Evolutionary conservation across 2,797 vertebrate genomes (phyloP).

Genomic region (Bryconaethiops microstoma): DNA sequence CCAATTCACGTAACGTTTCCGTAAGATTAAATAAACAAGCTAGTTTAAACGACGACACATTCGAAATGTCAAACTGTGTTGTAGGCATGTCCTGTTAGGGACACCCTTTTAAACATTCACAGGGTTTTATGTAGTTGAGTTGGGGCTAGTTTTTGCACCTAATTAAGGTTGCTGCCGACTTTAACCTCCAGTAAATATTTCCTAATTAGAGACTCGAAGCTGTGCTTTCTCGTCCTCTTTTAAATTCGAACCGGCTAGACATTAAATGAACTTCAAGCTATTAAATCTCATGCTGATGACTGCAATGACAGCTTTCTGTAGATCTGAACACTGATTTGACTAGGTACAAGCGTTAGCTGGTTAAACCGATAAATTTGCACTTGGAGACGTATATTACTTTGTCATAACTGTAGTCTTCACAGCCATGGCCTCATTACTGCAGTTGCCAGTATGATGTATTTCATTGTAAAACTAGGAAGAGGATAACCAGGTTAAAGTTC

Average conservation of each 20-base stretch:
- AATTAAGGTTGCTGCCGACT: slow-evolving; percentile 32
- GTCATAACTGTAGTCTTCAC: not conserved
- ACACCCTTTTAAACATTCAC: not conserved
- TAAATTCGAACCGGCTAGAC: slow-evolving; percentile 9
- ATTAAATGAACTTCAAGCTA: not conserved
- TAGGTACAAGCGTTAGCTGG: not conserved
- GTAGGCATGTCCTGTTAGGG: not conserved
- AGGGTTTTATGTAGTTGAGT: not conserved
- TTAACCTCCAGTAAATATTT: slow-evolving; percentile 39
- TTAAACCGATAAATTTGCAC: not conserved
- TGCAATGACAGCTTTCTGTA: slow-evolving; percentile 6
- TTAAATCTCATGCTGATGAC: slow-evolving; percentile 8
- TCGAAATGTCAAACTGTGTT: not conserved
- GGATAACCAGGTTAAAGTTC: not conserved
- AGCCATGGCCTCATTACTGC: not conserved
- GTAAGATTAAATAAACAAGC: not conserved
- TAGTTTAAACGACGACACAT: not conserved
- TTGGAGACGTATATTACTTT: too few species aligned
- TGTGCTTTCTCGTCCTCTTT: slow-evolving; percentile 48
- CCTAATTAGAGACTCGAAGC: slow-evolving; percentile 45
- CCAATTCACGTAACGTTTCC: not conserved
- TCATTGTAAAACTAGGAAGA: not conserved
- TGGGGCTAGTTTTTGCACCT: slow-evolving; percentile 20
- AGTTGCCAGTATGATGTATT: not conserved
- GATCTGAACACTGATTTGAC: slow-evolving; percentile 7